phyloP scores from a whole-genome alignment of 2,113 vertebrate species.

The Chionodraco myersi region DNA sequence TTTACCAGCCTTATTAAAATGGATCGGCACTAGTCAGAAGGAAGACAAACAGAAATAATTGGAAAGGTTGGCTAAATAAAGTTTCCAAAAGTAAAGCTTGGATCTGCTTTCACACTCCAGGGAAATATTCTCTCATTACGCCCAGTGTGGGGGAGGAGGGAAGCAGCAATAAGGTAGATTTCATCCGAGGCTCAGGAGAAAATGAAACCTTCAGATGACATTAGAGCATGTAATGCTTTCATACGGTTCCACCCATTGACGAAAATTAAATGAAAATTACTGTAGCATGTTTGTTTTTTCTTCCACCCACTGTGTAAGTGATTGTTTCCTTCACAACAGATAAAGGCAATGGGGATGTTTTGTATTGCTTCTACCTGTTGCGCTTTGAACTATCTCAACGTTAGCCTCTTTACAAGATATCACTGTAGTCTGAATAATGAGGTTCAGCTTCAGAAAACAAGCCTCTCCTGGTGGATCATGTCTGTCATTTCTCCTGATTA shows the following conservation, averaged over 20 bases:
- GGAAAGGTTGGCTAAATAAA: constrained; percentile 79
- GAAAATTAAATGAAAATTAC: constrained; percentile 75
- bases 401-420: constrained; percentile 10
- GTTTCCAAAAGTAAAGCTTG: constrained; percentile 76
- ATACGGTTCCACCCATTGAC: constrained; percentile 67
- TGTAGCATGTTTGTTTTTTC: constrained; percentile 4
- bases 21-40: constrained; percentile 52
- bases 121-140: constrained; percentile 86
- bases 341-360: constrained; percentile 4
- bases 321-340: constrained; percentile 49
- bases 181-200: constrained; percentile 73
- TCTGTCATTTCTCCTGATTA: not conserved
- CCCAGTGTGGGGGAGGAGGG: constrained; percentile 60
- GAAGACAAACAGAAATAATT: constrained; percentile 73
- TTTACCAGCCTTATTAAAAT: constrained; percentile 65
- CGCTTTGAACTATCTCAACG: not conserved
- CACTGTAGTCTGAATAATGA: not conserved
- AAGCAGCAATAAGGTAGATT: constrained; percentile 80
- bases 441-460: not conserved
- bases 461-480: no score
- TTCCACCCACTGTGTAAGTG: constrained; percentile 30
- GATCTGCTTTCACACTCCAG: constrained; percentile 70
- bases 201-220: constrained; percentile 79
- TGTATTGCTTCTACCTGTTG: constrained; percentile 20
- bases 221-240: constrained; percentile 76